phyloP scores from a whole-genome alignment of 2,888 invertebrate genomes.

The Cabera pusaria region DNA sequence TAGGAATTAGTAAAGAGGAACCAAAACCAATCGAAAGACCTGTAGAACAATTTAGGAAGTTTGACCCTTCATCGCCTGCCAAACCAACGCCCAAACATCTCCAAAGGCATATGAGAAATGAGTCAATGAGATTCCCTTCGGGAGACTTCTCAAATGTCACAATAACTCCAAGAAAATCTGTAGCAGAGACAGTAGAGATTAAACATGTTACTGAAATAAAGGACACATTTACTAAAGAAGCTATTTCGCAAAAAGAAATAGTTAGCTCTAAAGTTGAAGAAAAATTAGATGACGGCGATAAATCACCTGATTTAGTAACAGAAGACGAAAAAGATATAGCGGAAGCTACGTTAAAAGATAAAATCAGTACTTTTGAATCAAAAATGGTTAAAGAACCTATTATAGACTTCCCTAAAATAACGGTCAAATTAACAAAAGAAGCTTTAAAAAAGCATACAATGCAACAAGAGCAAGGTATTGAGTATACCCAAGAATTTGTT shows the following conservation, averaged over 20 bases:
- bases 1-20: constrained; percentile 58
- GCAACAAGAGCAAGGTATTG: constrained; percentile 73
- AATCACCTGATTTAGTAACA: constrained; percentile 67
- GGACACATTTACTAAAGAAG: constrained; percentile 60
- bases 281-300: constrained; percentile 76
- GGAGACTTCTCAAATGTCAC: constrained; percentile 79
- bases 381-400: constrained; percentile 71
- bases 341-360: constrained; percentile 71
- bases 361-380: constrained; percentile 76
- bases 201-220: constrained; percentile 55
- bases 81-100: constrained; percentile 80
- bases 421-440: constrained; percentile 76
- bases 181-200: constrained; percentile 72
- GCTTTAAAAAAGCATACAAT: constrained; percentile 77
- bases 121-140: constrained; percentile 80
- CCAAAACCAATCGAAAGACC: constrained; percentile 57
- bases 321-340: constrained; percentile 75
- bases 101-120: constrained; percentile 79
- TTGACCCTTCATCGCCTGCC: constrained; percentile 71
- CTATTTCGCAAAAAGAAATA: constrained; percentile 74
- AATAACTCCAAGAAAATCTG: constrained; percentile 72
- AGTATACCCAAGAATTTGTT: constrained; percentile 79
- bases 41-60: constrained; percentile 70
- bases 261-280: constrained; percentile 80
- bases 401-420: constrained; percentile 65